Evolutionary conservation across 2,113 vertebrate genomes (phyloP).

Genomic region (Elephantulus edwardii): DNA sequence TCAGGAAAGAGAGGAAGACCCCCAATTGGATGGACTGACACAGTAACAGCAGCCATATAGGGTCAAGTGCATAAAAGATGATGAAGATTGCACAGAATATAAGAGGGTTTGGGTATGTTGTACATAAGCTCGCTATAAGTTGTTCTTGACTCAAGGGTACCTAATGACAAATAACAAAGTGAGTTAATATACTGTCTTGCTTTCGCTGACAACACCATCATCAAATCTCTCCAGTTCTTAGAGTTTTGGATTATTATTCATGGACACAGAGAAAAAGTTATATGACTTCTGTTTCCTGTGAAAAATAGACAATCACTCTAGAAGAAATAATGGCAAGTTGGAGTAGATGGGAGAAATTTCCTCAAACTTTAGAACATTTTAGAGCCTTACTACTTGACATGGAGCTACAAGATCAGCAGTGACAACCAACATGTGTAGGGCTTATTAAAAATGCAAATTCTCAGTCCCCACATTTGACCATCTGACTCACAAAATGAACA

Average conservation of each 20-base stretch:
- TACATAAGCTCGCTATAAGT: no score
- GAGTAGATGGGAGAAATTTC: neutral
- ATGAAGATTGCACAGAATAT: no score
- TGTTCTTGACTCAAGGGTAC: no score
- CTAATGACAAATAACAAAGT: no score
- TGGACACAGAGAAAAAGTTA: neutral
- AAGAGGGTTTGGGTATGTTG: no score
- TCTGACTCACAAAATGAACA: neutral
- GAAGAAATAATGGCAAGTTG: neutral
- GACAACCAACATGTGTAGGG: neutral
- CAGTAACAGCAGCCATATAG: no score
- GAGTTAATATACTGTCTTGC: no score
- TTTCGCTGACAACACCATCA: no score
- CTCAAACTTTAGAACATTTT: neutral
- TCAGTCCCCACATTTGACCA: no score
- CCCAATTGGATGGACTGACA: no score
- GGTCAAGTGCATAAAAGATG: no score
- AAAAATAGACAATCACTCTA: neutral
- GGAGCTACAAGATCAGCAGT: neutral
- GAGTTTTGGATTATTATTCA: constrained; percentile 9
- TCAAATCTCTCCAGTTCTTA: neutral
- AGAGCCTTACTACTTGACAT: neutral
- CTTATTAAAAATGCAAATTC: neutral
- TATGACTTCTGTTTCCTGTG: neutral
- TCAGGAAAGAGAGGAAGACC: no score